These are phyloP conservation scores for Steinernema khuongi DNA, from an alignment of 1,140 invertebrate genomes.

Conservation along the genomic window DNA sequence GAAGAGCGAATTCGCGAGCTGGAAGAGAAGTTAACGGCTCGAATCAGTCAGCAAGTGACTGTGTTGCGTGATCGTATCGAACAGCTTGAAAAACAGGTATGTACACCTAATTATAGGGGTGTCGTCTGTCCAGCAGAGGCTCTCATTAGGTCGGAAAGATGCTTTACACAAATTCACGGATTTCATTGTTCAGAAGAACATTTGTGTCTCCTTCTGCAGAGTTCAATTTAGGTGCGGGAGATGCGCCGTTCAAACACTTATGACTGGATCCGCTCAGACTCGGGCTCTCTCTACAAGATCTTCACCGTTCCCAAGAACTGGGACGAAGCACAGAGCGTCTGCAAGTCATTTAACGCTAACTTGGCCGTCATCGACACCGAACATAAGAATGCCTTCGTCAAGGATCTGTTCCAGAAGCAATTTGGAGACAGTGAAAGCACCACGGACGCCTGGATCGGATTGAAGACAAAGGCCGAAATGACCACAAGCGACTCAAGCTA, in stretches of 20 bases:
- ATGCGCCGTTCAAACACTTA: not conserved
- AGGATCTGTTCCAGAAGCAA: conserved; percentile 10
- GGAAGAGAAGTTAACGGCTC: not conserved
- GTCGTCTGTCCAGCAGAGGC: not conserved
- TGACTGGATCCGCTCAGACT: conserved; percentile 31
- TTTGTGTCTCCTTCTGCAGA: too few relatives aligned
- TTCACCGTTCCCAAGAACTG: conserved; percentile 29
- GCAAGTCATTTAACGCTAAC: conserved; percentile 22
- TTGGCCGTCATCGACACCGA: conserved; percentile 30
- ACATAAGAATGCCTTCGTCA: conserved; percentile 27
- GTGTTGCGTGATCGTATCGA: not conserved
- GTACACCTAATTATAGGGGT: too few relatives aligned
- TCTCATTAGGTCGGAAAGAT: not conserved
- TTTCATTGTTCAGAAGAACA: too few relatives aligned
- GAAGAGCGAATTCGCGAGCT: not conserved
- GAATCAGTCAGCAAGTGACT: not conserved
- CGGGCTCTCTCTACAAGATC: conserved; percentile 29
- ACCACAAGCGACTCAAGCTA: conserved; percentile 25
- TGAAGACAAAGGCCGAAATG: conserved; percentile 36
- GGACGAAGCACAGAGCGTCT: conserved; percentile 33
- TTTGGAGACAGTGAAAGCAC: conserved; percentile 12
- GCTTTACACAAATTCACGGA: not conserved
- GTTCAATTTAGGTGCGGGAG: not conserved
- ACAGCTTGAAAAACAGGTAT: not conserved
- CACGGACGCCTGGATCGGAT: conserved; percentile 27